Evolutionary conservation across 2,113 vertebrate genomes (phyloP).

Genomic region (Triplophysa dalaica): DNA sequence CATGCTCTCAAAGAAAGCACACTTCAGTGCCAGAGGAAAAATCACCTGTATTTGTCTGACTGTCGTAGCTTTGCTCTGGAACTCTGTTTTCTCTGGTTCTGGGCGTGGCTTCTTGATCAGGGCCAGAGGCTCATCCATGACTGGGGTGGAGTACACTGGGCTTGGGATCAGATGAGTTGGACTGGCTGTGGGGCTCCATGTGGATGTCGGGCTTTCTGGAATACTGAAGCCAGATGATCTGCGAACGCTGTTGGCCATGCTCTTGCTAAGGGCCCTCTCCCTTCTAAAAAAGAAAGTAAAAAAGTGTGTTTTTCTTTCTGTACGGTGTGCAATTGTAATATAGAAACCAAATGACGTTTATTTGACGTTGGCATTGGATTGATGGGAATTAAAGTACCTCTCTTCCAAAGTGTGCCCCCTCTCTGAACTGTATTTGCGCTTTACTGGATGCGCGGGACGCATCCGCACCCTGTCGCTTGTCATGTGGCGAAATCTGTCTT

Average conservation of each 20-base stretch:
- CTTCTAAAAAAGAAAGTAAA: slow-evolving; percentile 64
- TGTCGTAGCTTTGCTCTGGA: slow-evolving; percentile 56
- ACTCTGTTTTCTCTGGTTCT: slow-evolving; percentile 61
- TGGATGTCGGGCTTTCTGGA: slow-evolving; percentile 68
- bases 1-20: no score
- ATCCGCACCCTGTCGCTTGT: slow-evolving; percentile 67
- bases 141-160: slow-evolving; percentile 68
- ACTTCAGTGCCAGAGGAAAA: not conserved
- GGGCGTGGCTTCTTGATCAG: slow-evolving; percentile 78
- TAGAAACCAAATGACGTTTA: no score
- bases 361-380: no score
- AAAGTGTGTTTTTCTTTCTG: not conserved
- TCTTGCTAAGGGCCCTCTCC: slow-evolving; percentile 70
- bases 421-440: slow-evolving; percentile 72
- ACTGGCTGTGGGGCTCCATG: slow-evolving; percentile 70
- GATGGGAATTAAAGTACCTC: slow-evolving; percentile 57
- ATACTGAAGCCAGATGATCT: slow-evolving; percentile 56
- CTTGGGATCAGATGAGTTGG: slow-evolving; percentile 65
- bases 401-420: slow-evolving; percentile 69
- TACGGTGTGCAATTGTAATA: no score
- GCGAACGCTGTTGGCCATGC: slow-evolving; percentile 55
- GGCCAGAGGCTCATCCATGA: slow-evolving; percentile 77
- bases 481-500: slow-evolving; percentile 76
- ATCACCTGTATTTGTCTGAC: slow-evolving; percentile 72
- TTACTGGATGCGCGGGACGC: slow-evolving; percentile 66